phyloP scores from a whole-genome alignment of 2,797 vertebrate species.

The Leptodactylus fallax region DNA sequence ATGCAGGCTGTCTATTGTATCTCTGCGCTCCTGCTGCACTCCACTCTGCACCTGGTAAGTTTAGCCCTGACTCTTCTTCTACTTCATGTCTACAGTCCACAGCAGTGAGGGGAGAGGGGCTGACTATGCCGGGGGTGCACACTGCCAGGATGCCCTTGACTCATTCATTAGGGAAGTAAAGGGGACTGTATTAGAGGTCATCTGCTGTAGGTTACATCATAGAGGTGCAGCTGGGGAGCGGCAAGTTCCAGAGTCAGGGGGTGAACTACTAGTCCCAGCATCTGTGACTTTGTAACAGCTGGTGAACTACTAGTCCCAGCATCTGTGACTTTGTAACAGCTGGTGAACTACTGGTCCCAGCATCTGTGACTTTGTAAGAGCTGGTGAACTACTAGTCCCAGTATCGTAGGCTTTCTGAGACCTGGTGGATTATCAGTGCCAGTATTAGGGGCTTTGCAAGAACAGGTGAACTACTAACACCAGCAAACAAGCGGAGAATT shows the following conservation, averaged over 20 bases:
- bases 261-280: no score
- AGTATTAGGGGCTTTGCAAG: not conserved
- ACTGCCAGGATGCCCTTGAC: not conserved
- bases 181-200: conserved; percentile 8
- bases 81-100: not conserved
- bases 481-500: no score
- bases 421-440: no score
- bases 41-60: conserved; percentile 93
- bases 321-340: not conserved
- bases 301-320: no score
- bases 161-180: not conserved
- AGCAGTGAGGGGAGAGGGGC: no score
- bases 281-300: no score
- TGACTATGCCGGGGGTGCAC: not conserved
- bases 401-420: no score
- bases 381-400: not conserved
- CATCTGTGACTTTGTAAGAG: not conserved
- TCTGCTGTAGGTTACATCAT: not conserved
- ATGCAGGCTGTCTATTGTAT: conserved; percentile 92
- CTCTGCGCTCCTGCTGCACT: conserved; percentile 89
- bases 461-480: no score
- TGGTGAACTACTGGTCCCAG: not conserved
- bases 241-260: not conserved
- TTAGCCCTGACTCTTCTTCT: not conserved
- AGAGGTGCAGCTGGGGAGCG: not conserved